Conservation (phyloP, 1,140 invertebrate species). For the Plectrocnemia conspersa region DNA sequence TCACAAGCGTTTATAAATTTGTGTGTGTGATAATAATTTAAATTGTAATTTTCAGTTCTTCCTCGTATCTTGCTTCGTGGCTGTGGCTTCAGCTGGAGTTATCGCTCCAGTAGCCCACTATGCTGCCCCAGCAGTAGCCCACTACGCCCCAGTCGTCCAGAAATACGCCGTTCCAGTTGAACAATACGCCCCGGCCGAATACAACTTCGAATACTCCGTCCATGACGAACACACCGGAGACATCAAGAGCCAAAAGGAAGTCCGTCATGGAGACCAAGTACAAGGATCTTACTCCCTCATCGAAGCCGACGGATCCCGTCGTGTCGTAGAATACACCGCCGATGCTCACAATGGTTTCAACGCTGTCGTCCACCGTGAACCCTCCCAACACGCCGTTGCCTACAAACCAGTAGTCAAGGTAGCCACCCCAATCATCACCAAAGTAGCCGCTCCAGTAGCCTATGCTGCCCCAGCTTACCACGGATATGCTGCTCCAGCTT, state of each 20-base stretch:
- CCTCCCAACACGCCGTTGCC: constrained; percentile 46
- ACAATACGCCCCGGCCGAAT: constrained; percentile 45
- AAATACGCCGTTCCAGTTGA: constrained; percentile 35
- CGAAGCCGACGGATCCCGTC: constrained; percentile 63
- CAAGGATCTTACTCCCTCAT: constrained; percentile 57
- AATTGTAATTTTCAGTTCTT: constrained; percentile 5
- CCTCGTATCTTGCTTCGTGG: constrained; percentile 12
- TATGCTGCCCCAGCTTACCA: constrained; percentile 22
- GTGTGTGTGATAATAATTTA: background rate
- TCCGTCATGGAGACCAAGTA: constrained; percentile 57
- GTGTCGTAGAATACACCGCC: constrained; percentile 69
- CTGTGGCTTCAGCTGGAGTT: constrained; percentile 15
- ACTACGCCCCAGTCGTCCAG: constrained; percentile 38
- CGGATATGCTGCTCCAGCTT: constrained; percentile 34
- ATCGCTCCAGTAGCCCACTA: constrained; percentile 29
- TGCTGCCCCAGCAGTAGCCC: constrained; percentile 22
- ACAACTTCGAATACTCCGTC: constrained; percentile 53
- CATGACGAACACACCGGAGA: constrained; percentile 56
- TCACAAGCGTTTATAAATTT: too few relatives aligned
- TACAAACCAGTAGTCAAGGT: constrained; percentile 43
- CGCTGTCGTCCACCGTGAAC: constrained; percentile 59
- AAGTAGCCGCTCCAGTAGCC: constrained; percentile 17
- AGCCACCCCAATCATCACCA: constrained; percentile 26
- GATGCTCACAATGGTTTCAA: constrained; percentile 68
- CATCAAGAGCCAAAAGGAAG: constrained; percentile 57